These are phyloP conservation scores for Melanerpes formicivorus DNA, from an alignment of 2,113 vertebrate genomes.

Conservation along the genomic window DNA sequence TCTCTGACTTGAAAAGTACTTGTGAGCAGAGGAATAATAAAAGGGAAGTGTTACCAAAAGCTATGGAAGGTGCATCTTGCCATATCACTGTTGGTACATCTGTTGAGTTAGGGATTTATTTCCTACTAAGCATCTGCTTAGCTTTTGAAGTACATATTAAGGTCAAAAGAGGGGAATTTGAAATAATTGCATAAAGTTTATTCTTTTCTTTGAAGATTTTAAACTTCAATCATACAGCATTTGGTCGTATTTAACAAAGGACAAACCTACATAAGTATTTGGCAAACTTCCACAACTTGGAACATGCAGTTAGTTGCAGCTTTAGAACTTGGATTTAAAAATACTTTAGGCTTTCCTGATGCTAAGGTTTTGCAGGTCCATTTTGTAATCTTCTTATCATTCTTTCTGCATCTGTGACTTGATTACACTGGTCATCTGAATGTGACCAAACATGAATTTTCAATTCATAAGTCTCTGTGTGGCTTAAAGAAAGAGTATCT, in stretches of 20 bases:
- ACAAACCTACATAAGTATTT: constrained; percentile 25
- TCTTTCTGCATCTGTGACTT: neutral
- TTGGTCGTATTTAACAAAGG: constrained; percentile 52
- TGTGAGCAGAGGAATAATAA: constrained; percentile 61
- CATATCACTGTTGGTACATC: constrained; percentile 46
- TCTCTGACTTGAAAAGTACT: constrained; percentile 71
- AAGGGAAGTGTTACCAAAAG: constrained; percentile 75
- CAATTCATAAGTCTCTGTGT: neutral
- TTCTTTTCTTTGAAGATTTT: constrained; percentile 72
- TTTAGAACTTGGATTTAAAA: constrained; percentile 16
- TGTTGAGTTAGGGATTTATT: constrained; percentile 74
- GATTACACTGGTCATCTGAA: neutral
- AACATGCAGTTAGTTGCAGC: neutral
- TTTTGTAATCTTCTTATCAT: neutral
- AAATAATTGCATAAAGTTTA: constrained; percentile 71
- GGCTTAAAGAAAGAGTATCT: neutral
- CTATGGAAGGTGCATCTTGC: constrained; percentile 52
- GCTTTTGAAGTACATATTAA: constrained; percentile 73
- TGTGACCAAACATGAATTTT: neutral
- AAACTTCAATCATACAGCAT: constrained; percentile 50
- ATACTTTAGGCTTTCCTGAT: neutral
- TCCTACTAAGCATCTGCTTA: constrained; percentile 70
- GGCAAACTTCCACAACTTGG: constrained; percentile 9
- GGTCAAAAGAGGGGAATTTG: constrained; percentile 66
- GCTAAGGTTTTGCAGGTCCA: neutral